Conservation (phyloP, 2,797 vertebrate species). For the Pygocentrus nattereri region DNA sequence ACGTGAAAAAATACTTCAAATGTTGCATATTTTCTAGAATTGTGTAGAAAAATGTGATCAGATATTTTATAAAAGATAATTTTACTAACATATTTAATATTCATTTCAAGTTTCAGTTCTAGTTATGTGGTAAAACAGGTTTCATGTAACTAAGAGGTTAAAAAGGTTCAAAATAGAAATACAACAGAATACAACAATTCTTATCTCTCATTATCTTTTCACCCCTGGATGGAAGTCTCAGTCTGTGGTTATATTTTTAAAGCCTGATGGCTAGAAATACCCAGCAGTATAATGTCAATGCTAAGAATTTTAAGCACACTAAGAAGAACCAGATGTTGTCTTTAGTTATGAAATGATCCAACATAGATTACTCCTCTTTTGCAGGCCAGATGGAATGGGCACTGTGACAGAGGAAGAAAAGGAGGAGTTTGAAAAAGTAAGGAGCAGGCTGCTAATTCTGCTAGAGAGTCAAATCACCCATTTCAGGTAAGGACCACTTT, state of each 20-base stretch:
- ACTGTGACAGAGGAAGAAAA: conserved; percentile 92
- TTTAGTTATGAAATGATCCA: background rate
- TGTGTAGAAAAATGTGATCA: too few relatives aligned
- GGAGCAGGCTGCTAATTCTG: conserved; percentile 85
- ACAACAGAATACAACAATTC: background rate
- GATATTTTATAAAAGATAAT: too few relatives aligned
- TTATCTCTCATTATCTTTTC: background rate
- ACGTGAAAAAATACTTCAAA: too few relatives aligned
- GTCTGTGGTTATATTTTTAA: background rate
- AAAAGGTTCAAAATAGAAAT: too few relatives aligned
- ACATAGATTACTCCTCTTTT: conserved; percentile 19
- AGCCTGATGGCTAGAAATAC: background rate
- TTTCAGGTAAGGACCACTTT: conserved; percentile 83
- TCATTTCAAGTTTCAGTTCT: too few relatives aligned
- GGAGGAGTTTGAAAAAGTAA: conserved; percentile 89
- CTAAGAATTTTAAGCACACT: background rate
- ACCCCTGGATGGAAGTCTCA: background rate
- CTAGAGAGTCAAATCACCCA: conserved; percentile 96
- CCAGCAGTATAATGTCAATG: too few relatives aligned
- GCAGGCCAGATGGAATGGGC: conserved; percentile 94
- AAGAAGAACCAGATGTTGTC: background rate
- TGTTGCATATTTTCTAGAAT: too few relatives aligned
- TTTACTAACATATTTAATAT: too few relatives aligned
- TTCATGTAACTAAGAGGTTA: too few relatives aligned
- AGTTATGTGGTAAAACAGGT: too few relatives aligned